Evolutionary conservation across 2,797 vertebrate species (phyloP), one percentile per base, ranked within the genome.

Genomic region (Hozukius guyotensis): DNA sequence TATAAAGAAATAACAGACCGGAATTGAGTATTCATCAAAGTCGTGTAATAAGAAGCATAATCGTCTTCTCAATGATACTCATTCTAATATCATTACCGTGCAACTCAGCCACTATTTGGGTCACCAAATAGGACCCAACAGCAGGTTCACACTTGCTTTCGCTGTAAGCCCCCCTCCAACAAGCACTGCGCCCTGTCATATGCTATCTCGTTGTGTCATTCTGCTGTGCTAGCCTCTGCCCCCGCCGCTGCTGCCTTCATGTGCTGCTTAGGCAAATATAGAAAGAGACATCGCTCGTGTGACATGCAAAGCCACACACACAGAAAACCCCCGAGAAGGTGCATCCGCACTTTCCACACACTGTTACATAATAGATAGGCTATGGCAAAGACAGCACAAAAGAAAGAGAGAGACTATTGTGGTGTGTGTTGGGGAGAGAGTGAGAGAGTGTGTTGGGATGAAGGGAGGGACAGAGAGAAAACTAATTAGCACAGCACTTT

Each of bases 401-500:
- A 57, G 68, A 65, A 31, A 18, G 53, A 36, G 55, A 18, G 57
- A 72, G 73, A 66, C 65, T 61, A 69, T 66, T 88, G 81, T 64
- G 55, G 57, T 84, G 64, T 59, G 27, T 57, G 62, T 46, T 49
- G 46, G 13, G 10, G 22, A 49, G 24, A 25, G 10, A 4, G 68
- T n/a, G n/a, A 22, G n/a, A 27, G 64, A 61, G 83, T 83, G 83
- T 81, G 82, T 68, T 29, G 66, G 42, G 27, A 80, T 64, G 79
- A 65, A 85, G 68, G 69, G 65, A 84, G 76, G 78, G 83, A 88
- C 66, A 72, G 87, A 83, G 81, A 71, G 84, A 90, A 94, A 94
- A 92, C 89, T 92, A 94, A 94, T 94, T 94, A 93, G 91, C 84
- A 36, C 92, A 92, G 91, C 93, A 94, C 88, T 94, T 93, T 92